A percentile compares a stretch with the other conserved stretches of the same genome.
These are phyloP conservation scores for Ceuthmochares aereus DNA, from an alignment of 2,113 vertebrate genomes.

Conservation along the genomic window DNA sequence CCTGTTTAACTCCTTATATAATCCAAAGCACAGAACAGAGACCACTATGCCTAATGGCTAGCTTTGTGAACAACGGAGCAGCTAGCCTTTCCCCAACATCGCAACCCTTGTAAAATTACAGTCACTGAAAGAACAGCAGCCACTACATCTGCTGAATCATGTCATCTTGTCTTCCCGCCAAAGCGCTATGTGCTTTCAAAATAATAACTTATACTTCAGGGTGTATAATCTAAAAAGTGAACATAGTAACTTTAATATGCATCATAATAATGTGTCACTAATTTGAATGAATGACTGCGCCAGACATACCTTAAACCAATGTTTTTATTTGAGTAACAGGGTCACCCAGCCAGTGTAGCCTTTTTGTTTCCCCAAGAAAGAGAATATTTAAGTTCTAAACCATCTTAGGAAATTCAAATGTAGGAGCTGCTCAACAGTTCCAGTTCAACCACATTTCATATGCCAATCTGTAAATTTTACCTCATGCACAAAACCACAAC, in stretches of 20 bases:
- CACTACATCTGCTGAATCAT: not conserved
- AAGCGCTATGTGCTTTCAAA: not conserved
- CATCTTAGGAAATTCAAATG: not conserved
- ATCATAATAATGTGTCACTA: fast-evolving
- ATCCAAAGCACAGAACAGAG: not conserved
- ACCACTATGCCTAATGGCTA: fast-evolving
- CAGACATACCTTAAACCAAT: not conserved
- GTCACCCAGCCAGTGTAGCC: not conserved
- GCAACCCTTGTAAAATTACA: not conserved
- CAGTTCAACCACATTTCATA: not conserved
- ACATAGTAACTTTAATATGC: not conserved
- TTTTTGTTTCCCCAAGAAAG: not conserved
- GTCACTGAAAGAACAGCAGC: not conserved
- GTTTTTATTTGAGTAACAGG: not conserved
- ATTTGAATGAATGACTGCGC: not conserved
- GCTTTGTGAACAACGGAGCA: not conserved
- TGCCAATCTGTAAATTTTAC: not conserved
- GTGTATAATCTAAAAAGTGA: not conserved
- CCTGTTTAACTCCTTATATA: not conserved
- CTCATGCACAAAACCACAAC: not conserved
- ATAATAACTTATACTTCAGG: not conserved
- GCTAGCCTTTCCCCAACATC: not conserved
- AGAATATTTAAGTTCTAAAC: not conserved
- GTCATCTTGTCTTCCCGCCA: not conserved
- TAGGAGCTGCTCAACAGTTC: not conserved